Conservation (phyloP, 2,113 vertebrate genomes). For the Misgurnus anguillicaudatus region DNA sequence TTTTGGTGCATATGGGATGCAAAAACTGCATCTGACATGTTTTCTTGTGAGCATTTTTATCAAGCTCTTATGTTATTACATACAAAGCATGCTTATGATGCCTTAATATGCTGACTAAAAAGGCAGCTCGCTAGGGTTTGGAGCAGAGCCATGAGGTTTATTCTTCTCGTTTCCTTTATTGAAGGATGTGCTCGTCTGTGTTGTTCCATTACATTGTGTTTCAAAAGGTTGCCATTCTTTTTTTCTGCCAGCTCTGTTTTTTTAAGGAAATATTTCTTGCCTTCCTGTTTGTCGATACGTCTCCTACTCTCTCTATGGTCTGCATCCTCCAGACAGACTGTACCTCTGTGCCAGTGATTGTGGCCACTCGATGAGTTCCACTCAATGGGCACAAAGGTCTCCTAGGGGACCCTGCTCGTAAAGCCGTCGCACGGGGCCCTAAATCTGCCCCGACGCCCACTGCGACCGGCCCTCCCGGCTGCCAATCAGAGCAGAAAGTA, state of each 20-base stretch:
- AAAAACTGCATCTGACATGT: no score
- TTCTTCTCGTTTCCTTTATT: neutral
- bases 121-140: neutral
- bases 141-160: neutral
- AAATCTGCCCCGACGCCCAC: constrained; percentile 62
- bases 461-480: constrained; percentile 32
- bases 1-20: neutral
- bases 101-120: neutral
- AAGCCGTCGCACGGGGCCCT: constrained; percentile 66
- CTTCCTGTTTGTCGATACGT: neutral
- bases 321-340: constrained; percentile 24
- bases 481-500: constrained; percentile 33
- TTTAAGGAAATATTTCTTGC: neutral
- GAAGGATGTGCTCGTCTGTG: neutral
- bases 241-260: neutral
- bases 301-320: constrained; percentile 19
- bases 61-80: no score
- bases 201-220: neutral
- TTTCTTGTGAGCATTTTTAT: no score
- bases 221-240: constrained; percentile 1
- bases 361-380: constrained; percentile 67
- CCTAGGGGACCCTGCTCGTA: constrained; percentile 64
- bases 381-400: constrained; percentile 69
- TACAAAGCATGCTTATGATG: neutral
- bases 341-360: constrained; percentile 59